A percentile compares a stretch with the other conserved stretches of the same genome.
phyloP scores from a whole-genome alignment of 2,797 vertebrate species.

The Gymnothorax reevesii region DNA sequence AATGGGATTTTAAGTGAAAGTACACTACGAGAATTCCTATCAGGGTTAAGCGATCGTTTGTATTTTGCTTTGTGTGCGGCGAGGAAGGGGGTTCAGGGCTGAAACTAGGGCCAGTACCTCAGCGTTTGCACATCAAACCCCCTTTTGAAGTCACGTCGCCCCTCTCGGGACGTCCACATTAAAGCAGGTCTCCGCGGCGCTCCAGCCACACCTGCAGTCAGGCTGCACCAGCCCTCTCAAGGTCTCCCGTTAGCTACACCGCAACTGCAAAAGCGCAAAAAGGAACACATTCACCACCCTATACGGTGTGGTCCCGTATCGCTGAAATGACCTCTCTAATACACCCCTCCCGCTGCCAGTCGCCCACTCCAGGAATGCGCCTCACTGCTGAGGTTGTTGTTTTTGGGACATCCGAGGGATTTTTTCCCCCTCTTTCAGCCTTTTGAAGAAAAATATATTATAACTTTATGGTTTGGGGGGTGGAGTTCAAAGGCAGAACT shows the following conservation, averaged over 20 bases:
- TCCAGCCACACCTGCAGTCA: conserved; percentile 48
- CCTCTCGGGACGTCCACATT: conserved; percentile 66
- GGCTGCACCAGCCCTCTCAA: conserved; percentile 42
- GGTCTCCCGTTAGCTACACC: conserved; percentile 58
- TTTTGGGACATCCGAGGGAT: conserved; percentile 70
- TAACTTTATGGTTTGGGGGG: conserved; percentile 51
- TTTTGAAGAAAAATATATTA: conserved; percentile 65
- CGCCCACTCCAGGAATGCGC: conserved; percentile 31
- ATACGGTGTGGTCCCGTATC: conserved; percentile 55
- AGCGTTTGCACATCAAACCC: conserved; percentile 67
- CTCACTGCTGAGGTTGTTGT: conserved; percentile 60
- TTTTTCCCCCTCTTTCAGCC: conserved; percentile 66
- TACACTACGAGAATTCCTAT: too few relatives aligned
- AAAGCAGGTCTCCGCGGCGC: conserved; percentile 58
- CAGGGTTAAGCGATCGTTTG: too few relatives aligned
- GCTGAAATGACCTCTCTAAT: conserved; percentile 65
- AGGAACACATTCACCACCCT: conserved; percentile 51
- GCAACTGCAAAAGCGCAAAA: conserved; percentile 49
- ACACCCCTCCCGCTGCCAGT: conserved; percentile 16
- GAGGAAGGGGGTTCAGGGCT: conserved; percentile 42
- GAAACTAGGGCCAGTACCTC: conserved; percentile 50
- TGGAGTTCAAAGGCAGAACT: conserved; percentile 48
- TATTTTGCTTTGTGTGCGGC: too few relatives aligned
- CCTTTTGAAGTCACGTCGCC: conserved; percentile 67
- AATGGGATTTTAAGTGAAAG: too few relatives aligned